These are phyloP conservation scores for Melitaea athalia DNA, from an alignment of 2,888 invertebrate species.

Conservation along the genomic window DNA sequence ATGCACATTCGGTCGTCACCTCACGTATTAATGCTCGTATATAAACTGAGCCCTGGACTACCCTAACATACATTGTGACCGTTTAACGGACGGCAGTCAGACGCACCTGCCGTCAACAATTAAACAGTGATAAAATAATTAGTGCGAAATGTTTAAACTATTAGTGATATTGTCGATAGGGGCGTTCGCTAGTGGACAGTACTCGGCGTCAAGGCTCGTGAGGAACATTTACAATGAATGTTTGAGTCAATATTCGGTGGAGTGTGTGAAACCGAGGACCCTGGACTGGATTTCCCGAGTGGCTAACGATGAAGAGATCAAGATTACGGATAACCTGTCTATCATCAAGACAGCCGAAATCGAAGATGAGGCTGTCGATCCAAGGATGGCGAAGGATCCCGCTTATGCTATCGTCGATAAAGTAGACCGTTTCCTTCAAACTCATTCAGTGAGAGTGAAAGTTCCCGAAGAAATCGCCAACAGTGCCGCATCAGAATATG, in stretches of 20 bases:
- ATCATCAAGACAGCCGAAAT: constrained; percentile 84
- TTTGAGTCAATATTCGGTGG: constrained; percentile 85
- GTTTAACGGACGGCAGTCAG: constrained; percentile 69
- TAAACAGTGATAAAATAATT: constrained; percentile 49
- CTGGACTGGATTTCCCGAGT: constrained; percentile 88
- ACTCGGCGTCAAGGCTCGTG: constrained; percentile 84
- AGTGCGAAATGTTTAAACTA: constrained; percentile 73
- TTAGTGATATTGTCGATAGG: constrained; percentile 68
- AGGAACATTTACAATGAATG: constrained; percentile 86
- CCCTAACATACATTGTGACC: constrained; percentile 77
- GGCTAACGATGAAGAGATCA: constrained; percentile 85
- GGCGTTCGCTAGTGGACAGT: constrained; percentile 66
- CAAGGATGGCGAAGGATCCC: constrained; percentile 79
- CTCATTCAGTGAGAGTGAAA: constrained; percentile 88
- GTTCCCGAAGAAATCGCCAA: constrained; percentile 85
- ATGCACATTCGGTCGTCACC: constrained; percentile 65
- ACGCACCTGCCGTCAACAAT: constrained; percentile 64
- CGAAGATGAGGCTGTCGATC: constrained; percentile 64
- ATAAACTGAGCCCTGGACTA: constrained; percentile 79
- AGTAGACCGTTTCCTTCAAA: constrained; percentile 88
- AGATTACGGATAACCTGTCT: constrained; percentile 88
- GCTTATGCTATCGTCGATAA: constrained; percentile 85
- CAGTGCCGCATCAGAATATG: constrained; percentile 81
- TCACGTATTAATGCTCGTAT: constrained; percentile 83
- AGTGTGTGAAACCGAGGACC: constrained; percentile 90